These are phyloP conservation scores for Nixonia krombeini DNA, from an alignment of 1,140 invertebrate genomes.

Conservation along the genomic window DNA sequence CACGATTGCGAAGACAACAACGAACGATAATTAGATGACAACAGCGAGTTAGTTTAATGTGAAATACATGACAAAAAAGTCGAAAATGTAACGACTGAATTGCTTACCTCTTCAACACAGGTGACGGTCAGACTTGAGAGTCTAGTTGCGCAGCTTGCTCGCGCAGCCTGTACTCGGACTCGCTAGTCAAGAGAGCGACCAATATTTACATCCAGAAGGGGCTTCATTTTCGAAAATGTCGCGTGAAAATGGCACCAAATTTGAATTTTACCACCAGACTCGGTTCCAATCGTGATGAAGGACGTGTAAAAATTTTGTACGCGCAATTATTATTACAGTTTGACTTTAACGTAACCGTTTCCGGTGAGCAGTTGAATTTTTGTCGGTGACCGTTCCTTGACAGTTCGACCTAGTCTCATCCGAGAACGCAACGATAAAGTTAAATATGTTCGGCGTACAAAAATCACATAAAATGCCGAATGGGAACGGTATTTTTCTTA, in stretches of 20 bases:
- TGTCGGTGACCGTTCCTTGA: constrained; percentile 39
- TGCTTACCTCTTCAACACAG: constrained; percentile 66
- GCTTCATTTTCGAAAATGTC: not conserved
- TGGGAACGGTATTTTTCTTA: not conserved
- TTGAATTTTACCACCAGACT: no score
- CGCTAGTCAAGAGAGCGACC: constrained; percentile 46
- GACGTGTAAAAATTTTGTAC: no score
- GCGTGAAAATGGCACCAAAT: not conserved
- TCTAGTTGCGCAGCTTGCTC: constrained; percentile 53
- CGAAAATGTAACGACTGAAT: constrained; percentile 42
- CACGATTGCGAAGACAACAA: constrained; percentile 16
- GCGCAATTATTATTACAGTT: no score
- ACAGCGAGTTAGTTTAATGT: constrained; percentile 12
- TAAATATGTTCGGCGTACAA: not conserved
- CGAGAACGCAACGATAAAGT: not conserved
- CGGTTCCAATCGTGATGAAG: no score
- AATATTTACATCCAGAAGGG: constrained; percentile 33
- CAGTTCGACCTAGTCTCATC: constrained; percentile 39
- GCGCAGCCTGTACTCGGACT: constrained; percentile 46
- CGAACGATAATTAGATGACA: constrained; percentile 15
- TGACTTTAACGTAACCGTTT: constrained; percentile 23
- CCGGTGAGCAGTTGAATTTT: constrained; percentile 51
- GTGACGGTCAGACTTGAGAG: constrained; percentile 67
- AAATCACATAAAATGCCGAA: not conserved
- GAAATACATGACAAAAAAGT: constrained; percentile 43